Base-by-base conservation (phyloP, 2,113 vertebrate species). In the Nyctibius bracteatus region DNA sequence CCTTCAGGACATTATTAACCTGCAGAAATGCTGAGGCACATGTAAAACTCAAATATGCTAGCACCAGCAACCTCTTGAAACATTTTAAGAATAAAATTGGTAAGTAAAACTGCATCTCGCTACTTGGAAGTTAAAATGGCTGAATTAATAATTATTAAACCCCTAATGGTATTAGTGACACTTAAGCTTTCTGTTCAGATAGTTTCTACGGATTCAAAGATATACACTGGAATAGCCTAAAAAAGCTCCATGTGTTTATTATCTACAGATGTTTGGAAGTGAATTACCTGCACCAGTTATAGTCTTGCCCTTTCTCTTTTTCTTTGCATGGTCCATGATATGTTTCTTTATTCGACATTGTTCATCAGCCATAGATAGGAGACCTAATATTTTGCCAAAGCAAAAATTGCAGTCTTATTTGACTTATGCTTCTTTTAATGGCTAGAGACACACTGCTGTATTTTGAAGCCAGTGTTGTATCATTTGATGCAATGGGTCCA, bases 1-100 rank as follows among this genome's bases (percentile, higher is more conserved):
- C 95, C 93, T 97, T 94, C 96, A 96, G 75, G 79, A 97, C 71
- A 92, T 82, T 90, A 94, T 97, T 97, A 97, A 97, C 87, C 97
- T 90, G 70, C 39, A 96, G 79, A 97, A 98, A 94, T 68, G 84
- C 81, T 96, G 92, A 98, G 94, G 44, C 63, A 91, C 54, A 68
- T 2, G 81, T 86, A 96, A 96, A 94, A 95, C 39, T 89, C 75
- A 88, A 95, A 96, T 57, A 86, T 82, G 94, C 95, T 94, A 81
- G 68, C 79, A 95, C 80, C 35, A 96, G 58, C 86, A 94, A 94
- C 75, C 65, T 58, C 79, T 55, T 1, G 9, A 90, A 95, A 82
- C 35, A 67, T 71, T 92, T 90, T 57, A 84, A 71, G 81, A 91
- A 85, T 85, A 74, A 94, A 95, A 96, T 44, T 79, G 59, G 51